A percentile compares a stretch with the other conserved stretches of the same genome.
Conservation (phyloP, 2,797 vertebrate genomes). For the Mormyrops boulengeri region DNA sequence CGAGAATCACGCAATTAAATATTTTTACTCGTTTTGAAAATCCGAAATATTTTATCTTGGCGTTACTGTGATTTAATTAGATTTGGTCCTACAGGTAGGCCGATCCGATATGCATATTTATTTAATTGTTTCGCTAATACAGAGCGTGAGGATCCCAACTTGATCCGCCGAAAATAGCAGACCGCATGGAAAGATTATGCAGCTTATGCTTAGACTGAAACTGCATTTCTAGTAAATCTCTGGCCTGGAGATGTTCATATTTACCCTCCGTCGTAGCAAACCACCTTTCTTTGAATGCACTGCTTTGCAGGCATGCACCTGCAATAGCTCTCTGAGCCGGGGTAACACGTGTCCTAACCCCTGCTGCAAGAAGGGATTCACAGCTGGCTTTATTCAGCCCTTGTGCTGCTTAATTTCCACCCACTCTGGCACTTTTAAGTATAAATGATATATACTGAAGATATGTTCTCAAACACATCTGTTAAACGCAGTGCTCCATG, state of each 20-base stretch:
- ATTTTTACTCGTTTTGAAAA: background rate
- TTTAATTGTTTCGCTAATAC: background rate
- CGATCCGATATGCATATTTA: background rate
- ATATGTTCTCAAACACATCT: background rate
- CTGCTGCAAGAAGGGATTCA: background rate
- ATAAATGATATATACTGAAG: background rate
- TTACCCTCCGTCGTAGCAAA: background rate
- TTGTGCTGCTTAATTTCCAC: background rate
- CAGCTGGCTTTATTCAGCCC: background rate
- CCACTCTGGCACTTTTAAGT: background rate
- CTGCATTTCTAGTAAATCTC: background rate
- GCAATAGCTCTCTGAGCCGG: background rate
- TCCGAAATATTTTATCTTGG: background rate
- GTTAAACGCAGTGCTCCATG: background rate
- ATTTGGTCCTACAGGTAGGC: background rate
- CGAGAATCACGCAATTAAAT: background rate
- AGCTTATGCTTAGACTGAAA: background rate
- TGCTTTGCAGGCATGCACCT: background rate
- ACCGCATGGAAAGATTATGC: background rate
- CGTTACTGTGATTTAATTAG: background rate
- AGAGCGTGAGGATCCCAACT: background rate
- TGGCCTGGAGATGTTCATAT: background rate
- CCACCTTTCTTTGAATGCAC: background rate
- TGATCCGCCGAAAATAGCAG: background rate
- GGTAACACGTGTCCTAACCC: conserved; percentile 6